Conservation (phyloP, 2,113 vertebrate genomes). For the Micronisus gabar region DNA sequence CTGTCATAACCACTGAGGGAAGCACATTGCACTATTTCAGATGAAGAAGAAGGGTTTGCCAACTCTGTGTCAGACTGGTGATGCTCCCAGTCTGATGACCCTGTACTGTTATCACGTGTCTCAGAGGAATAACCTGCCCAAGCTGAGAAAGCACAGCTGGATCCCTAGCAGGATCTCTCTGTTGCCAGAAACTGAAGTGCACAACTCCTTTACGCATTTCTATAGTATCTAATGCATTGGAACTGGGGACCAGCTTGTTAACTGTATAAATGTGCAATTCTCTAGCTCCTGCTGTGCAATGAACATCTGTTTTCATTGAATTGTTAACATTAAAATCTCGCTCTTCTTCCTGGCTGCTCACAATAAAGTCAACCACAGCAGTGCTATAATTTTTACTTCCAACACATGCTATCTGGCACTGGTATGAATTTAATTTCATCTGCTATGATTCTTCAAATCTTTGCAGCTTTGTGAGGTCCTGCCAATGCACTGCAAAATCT, state of each 20-base stretch:
- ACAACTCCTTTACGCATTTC: background rate
- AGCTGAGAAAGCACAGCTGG: background rate
- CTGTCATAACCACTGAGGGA: background rate
- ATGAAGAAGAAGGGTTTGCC: background rate
- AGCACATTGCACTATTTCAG: background rate
- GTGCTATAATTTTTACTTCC: background rate
- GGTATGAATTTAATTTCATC: background rate
- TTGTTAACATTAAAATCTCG: background rate
- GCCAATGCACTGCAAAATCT: background rate
- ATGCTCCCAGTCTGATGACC: background rate
- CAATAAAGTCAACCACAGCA: background rate
- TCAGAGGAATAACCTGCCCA: background rate
- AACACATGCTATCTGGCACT: background rate
- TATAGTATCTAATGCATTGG: background rate
- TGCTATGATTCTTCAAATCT: background rate
- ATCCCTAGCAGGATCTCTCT: background rate
- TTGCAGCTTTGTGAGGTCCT: background rate
- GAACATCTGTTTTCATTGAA: background rate
- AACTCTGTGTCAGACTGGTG: background rate
- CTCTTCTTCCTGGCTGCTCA: background rate
- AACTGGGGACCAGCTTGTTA: background rate
- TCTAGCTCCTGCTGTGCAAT: background rate
- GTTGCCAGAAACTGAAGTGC: background rate
- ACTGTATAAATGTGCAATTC: background rate
- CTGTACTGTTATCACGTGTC: accelerated